A percentile compares a stretch with the other conserved stretches of the same genome.
Conservation (phyloP, 2,113 vertebrate genomes). For the Anseranas semipalmata region DNA sequence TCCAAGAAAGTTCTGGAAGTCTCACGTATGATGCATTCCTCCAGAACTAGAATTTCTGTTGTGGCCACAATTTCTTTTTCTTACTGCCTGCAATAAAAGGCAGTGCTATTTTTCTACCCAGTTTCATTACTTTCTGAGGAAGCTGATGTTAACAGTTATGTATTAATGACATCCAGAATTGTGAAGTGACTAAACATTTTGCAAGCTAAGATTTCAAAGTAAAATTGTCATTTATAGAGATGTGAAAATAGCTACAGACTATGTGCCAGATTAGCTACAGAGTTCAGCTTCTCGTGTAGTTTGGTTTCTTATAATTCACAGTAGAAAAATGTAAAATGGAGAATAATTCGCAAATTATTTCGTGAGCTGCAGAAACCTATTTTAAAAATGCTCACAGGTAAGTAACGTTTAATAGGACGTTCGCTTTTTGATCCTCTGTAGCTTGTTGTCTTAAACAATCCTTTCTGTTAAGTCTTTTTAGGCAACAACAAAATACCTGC, state of each 20-base stretch:
- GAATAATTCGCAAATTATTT: neutral
- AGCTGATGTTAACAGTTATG: neutral
- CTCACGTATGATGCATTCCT: neutral
- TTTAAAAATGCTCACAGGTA: neutral
- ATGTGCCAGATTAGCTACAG: neutral
- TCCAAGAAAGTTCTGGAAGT: neutral
- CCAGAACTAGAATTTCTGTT: neutral
- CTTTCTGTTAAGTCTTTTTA: neutral
- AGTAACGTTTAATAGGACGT: neutral
- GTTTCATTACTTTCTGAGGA: neutral
- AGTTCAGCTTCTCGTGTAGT: neutral
- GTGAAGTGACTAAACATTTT: neutral
- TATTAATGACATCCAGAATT: neutral
- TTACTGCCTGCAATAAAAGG: neutral
- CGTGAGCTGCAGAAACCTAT: neutral
- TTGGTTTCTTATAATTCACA: neutral
- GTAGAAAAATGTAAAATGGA: neutral
- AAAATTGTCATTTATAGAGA: neutral
- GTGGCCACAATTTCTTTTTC: neutral
- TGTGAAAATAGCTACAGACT: neutral
- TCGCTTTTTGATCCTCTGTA: neutral
- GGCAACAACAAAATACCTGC: slow-evolving; percentile 73
- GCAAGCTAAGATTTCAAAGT: neutral
- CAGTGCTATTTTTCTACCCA: neutral
- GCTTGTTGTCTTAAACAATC: neutral